A percentile compares a stretch with the other conserved stretches of the same genome.
Evolutionary conservation across 1,140 invertebrate genomes (phyloP).

Genomic region (Trichogramma pretiosum): DNA sequence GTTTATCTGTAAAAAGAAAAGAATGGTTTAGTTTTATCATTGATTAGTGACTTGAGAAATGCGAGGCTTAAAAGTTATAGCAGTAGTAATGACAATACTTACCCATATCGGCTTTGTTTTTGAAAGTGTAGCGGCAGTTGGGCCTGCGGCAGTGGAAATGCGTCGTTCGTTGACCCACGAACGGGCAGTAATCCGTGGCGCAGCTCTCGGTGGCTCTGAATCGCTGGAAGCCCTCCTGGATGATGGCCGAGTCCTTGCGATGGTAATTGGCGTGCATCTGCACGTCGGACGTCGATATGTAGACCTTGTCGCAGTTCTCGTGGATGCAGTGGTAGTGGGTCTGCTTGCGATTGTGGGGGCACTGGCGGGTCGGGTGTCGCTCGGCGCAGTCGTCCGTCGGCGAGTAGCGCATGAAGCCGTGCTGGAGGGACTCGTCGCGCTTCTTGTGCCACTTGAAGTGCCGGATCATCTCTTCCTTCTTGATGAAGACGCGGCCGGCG

Average conservation of each 20-base stretch:
- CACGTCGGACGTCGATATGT: constrained; percentile 97
- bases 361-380: constrained; percentile 57
- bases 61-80: not conserved
- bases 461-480: constrained; percentile 97
- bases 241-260: constrained; percentile 93
- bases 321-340: constrained; percentile 98
- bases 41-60: not conserved
- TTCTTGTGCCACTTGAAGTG: constrained; percentile 99
- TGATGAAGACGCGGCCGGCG: constrained; percentile 79
- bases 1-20: constrained; percentile 74
- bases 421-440: constrained; percentile 88
- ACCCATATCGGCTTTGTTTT: constrained; percentile 99
- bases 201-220: constrained; percentile 89
- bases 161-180: constrained; percentile 90
- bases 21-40: constrained; percentile 6
- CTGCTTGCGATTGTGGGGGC: constrained; percentile 91
- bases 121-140: constrained; percentile 91
- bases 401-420: constrained; percentile 92
- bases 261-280: constrained; percentile 99
- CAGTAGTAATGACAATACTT: no score
- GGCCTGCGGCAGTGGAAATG: constrained; percentile 92
- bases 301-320: constrained; percentile 92
- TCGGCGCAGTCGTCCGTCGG: constrained; percentile 85
- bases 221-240: constrained; percentile 90
- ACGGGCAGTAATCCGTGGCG: constrained; percentile 75